Conservation (phyloP, 2,113 vertebrate species). For the Aramus guarauna region DNA sequence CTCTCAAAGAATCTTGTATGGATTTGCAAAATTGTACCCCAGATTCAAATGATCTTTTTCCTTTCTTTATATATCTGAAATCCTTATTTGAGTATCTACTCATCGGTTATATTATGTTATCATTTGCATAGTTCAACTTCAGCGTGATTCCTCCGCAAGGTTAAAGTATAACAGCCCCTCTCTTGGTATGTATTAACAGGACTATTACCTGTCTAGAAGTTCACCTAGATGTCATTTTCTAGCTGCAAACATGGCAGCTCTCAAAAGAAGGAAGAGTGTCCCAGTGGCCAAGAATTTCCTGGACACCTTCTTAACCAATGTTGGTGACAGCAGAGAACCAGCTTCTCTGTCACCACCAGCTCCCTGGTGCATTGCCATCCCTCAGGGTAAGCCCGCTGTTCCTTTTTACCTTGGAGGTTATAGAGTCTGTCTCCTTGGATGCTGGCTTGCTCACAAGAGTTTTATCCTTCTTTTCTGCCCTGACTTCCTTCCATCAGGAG, state of each 20-base stretch:
- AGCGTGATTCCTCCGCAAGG: neutral
- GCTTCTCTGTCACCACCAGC: neutral
- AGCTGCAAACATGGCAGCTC: neutral
- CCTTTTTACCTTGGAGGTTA: too few species aligned
- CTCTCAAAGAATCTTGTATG: neutral
- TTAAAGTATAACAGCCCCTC: neutral
- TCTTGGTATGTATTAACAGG: neutral
- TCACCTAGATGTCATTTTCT: neutral
- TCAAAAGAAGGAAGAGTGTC: neutral
- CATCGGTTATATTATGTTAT: neutral
- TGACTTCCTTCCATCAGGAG: neutral
- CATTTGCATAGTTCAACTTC: neutral
- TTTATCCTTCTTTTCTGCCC: neutral
- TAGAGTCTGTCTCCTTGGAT: neutral
- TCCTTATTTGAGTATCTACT: neutral
- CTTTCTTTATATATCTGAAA: neutral
- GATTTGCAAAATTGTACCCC: neutral
- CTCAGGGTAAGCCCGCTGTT: too few species aligned
- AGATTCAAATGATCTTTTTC: neutral
- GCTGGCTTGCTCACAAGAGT: neutral
- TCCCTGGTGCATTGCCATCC: neutral
- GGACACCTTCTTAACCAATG: neutral
- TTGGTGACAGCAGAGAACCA: neutral
- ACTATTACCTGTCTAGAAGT: neutral
- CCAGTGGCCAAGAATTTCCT: neutral